A percentile compares a stretch with the other conserved stretches of the same genome.
These are phyloP conservation scores for Neuroterus valhalla DNA, from an alignment of 1,140 invertebrate species.

Conservation along the genomic window DNA sequence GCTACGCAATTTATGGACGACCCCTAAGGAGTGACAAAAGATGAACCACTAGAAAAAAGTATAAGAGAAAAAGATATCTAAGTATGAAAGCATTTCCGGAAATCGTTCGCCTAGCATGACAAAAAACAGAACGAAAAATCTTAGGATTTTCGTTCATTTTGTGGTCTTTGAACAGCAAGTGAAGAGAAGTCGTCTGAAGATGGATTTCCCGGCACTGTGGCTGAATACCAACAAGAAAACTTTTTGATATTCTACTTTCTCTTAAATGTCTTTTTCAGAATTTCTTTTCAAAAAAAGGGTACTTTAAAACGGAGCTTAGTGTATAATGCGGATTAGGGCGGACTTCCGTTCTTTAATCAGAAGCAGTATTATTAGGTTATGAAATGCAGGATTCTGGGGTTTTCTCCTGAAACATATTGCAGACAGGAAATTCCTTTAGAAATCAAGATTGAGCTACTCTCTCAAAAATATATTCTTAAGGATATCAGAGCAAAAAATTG, in stretches of 20 bases:
- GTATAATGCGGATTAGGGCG: too few relatives aligned
- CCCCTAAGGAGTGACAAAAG: not conserved
- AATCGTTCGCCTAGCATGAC: not conserved
- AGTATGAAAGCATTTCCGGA: not conserved
- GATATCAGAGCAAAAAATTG: constrained; percentile 5
- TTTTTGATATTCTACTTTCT: constrained; percentile 8
- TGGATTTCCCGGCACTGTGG: not conserved
- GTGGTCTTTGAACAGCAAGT: not conserved
- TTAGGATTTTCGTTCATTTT: constrained; percentile 48
- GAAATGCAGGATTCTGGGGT: too few relatives aligned
- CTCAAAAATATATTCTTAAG: not conserved
- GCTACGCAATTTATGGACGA: too few relatives aligned
- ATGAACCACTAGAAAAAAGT: not conserved
- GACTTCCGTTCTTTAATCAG: too few relatives aligned
- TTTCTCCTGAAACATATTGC: not conserved
- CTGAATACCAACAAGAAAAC: not conserved
- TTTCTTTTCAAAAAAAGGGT: too few relatives aligned
- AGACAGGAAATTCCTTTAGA: not conserved
- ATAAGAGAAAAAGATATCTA: not conserved
- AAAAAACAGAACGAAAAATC: not conserved
- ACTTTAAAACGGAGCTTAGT: too few relatives aligned
- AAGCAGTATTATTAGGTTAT: too few relatives aligned
- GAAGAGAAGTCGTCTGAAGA: constrained; percentile 41
- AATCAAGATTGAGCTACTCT: not conserved
- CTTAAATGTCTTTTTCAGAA: not conserved